phyloP scores from a whole-genome alignment of 2,797 vertebrate species.

The Takifugu ocellatus region DNA sequence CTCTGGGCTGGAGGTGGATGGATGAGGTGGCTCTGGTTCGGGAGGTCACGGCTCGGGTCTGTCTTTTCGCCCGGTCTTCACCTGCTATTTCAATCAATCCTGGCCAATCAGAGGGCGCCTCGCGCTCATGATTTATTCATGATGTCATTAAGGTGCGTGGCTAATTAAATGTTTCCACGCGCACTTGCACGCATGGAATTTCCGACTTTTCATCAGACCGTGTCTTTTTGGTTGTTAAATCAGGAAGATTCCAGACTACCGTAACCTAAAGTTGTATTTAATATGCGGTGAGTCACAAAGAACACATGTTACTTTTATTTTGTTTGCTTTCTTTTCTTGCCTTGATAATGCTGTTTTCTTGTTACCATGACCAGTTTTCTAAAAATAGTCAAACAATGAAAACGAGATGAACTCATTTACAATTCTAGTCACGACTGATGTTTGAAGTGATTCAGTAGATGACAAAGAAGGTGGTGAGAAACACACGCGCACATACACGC shows the following conservation, averaged over 20 bases:
- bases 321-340: no score
- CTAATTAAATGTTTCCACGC: constrained; percentile 52
- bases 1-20: neutral
- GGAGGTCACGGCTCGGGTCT: neutral
- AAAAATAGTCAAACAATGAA: constrained; percentile 28
- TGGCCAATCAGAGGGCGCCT: constrained; percentile 43
- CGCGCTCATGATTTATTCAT: constrained; percentile 39
- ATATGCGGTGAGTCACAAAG: no score
- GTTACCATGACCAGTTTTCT: neutral
- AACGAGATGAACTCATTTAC: constrained; percentile 13
- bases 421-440: constrained; percentile 48
- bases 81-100: constrained; percentile 29
- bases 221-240: no score
- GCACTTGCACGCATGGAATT: constrained; percentile 5
- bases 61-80: neutral
- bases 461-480: constrained; percentile 8
- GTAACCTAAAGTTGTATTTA: no score
- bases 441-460: constrained; percentile 16
- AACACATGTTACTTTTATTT: no score
- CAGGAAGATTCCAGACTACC: no score
- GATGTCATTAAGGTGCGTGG: constrained; percentile 25
- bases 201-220: constrained; percentile 9
- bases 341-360: neutral
- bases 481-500: neutral
- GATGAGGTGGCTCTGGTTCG: neutral